Percentiles rank a stretch among this genome's conserved stretches.
These are phyloP conservation scores for cat (Felis catus) DNA, from an alignment of 2,113 vertebrate species.

Conservation along the genomic window F.catus_Fca126_mat1.0 CM031417.1:58564501-58565000, in stretches of 20 bases:
- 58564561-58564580: not conserved
- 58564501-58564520: not conserved
- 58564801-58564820: not conserved
- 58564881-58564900: not conserved
- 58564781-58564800: not conserved
- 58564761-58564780: not conserved
- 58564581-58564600: not conserved
- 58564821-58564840: not conserved
- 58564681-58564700: not conserved
- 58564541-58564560: not conserved
- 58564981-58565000: not conserved
- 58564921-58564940: not conserved
- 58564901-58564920: not conserved
- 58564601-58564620: not conserved
- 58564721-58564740: not conserved
- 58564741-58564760: not conserved
- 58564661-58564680: not conserved
- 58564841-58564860: not conserved
- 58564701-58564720: not conserved
- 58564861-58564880: not conserved
- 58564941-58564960: not conserved
- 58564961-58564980: not conserved
- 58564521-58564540: not conserved
- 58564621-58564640: not conserved
- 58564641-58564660: not conserved